Conservation (phyloP, 2,797 vertebrate species). For the Echiichthys vipera region DNA sequence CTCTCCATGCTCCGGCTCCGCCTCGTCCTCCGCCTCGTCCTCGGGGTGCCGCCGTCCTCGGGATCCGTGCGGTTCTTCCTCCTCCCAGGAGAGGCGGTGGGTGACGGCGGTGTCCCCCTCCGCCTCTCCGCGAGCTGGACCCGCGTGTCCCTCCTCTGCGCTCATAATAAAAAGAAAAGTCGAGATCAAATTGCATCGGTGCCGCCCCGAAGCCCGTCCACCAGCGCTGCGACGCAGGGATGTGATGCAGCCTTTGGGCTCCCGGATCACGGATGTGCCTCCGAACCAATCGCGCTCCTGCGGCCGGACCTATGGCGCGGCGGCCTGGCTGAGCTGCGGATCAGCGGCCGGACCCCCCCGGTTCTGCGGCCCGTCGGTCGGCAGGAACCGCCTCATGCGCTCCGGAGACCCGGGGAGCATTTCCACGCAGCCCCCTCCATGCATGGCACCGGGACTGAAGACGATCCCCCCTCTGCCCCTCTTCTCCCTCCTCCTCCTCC, state of each 20-base stretch:
- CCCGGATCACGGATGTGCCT: slow-evolving; percentile 30
- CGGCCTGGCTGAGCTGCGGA: slow-evolving; percentile 21
- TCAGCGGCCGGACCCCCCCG: slow-evolving; percentile 40
- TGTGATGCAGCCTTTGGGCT: slow-evolving; percentile 34
- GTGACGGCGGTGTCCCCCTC: slow-evolving; percentile 50
- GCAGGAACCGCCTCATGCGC: slow-evolving; percentile 54
- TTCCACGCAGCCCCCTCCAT: slow-evolving; percentile 60
- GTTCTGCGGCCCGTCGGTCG: slow-evolving; percentile 33
- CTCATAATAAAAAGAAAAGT: slow-evolving; percentile 72
- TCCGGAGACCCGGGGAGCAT: slow-evolving; percentile 56
- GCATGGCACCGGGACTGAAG: slow-evolving; percentile 52
- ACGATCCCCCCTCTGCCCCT: no score
- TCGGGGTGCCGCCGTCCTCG: slow-evolving; percentile 62
- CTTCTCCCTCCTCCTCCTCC: slow-evolving; percentile 33
- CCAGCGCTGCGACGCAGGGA: slow-evolving; percentile 30
- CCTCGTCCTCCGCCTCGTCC: slow-evolving; percentile 29
- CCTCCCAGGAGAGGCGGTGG: slow-evolving; percentile 66
- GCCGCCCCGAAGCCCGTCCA: slow-evolving; percentile 16
- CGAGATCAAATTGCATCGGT: slow-evolving; percentile 63
- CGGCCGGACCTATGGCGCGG: slow-evolving; percentile 25
- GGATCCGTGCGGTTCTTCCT: slow-evolving; percentile 48
- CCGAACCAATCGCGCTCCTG: slow-evolving; percentile 35
- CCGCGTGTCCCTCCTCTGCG: slow-evolving; percentile 73
- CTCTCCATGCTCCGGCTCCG: neutral
- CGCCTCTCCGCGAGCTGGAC: slow-evolving; percentile 55